Base-by-base conservation (phyloP, 2,888 invertebrate genomes). In the Microchrysa polita region DNA sequence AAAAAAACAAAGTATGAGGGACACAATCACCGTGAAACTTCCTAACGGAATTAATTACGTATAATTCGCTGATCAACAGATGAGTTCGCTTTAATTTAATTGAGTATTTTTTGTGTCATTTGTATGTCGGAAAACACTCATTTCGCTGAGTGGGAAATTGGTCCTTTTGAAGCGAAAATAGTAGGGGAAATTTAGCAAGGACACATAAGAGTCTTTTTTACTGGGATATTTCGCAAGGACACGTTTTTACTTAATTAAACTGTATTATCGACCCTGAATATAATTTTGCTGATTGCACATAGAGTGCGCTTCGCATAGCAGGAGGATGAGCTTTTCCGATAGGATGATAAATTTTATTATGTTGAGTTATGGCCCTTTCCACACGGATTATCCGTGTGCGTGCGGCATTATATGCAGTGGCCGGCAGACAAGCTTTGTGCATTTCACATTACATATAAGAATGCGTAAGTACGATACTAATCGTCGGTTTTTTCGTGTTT, bases 31-130 rank as follows among this genome's bases (percentile, higher is more conserved):
- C 10, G 65, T 65, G 1, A 44, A 27, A 67, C 57, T 40, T 69
- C 57, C 69, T 69, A 42, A 69, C 69, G 69, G 42, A 57, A 69
- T 57, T 55, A 69, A 57, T 57, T 69, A 69, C 40, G 20, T 57
- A 14, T 7, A 40, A 34, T 69, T 55, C 40, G 22, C 10, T 34
- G n/a, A 1, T 55, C 69, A 69, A 69, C 69, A 69, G 69, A 42
- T 69, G 57, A 52, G 55, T 34, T 69, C 57, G 16, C 55, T 42
- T 34, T 57, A 10, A 59, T 7, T 12, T 5, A 2, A 48, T 48
- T 48, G 48, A n/a, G 48, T n/a, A 10, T n/a, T 34, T 34, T 34
- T 34, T 48, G 42, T 48, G 2, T 48, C 16, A 34, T 34, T 34
- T 34, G 2, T 2, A 7, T 34, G 2, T 34, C 7, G 27, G 27